Evolutionary conservation across 2,113 vertebrate species (phyloP).

Genomic region (Protobothrops flavoviridis): DNA sequence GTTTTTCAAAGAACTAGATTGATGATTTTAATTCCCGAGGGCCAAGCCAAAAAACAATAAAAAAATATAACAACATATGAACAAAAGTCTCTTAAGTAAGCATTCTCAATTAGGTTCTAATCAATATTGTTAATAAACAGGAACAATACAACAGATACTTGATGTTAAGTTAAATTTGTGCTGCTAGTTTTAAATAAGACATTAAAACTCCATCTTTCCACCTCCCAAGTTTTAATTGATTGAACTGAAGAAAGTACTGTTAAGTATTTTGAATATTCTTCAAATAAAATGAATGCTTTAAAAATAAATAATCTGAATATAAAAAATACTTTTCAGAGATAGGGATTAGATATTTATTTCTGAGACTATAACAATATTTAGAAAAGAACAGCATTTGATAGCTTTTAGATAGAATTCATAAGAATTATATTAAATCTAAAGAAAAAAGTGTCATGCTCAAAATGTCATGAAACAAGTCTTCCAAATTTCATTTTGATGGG

Average conservation of each 20-base stretch:
- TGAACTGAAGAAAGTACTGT: background rate
- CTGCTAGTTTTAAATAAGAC: background rate
- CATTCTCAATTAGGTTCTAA: background rate
- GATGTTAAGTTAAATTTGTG: background rate
- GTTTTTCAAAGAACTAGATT: background rate
- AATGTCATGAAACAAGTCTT: background rate
- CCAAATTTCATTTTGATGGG: background rate
- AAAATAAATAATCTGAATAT: slow-evolving; percentile 27
- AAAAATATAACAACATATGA: fast-evolving
- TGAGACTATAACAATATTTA: background rate
- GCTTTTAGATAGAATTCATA: slow-evolving; percentile 24
- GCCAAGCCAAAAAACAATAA: background rate
- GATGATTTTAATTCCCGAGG: background rate
- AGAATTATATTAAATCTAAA: background rate
- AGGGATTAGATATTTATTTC: background rate
- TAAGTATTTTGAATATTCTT: slow-evolving; percentile 1
- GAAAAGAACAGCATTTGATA: background rate
- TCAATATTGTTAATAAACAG: slow-evolving; percentile 2
- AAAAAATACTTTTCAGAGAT: slow-evolving; percentile 18
- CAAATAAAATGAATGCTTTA: slow-evolving; percentile 7
- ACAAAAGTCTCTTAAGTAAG: background rate
- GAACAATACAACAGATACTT: background rate
- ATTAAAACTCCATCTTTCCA: background rate
- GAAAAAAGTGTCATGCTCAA: background rate
- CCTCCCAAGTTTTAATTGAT: background rate